A percentile compares a stretch with the other conserved stretches of the same genome.
These are phyloP conservation scores for Lota lota DNA, from an alignment of 2,113 vertebrate genomes.

Conservation along the genomic window DNA sequence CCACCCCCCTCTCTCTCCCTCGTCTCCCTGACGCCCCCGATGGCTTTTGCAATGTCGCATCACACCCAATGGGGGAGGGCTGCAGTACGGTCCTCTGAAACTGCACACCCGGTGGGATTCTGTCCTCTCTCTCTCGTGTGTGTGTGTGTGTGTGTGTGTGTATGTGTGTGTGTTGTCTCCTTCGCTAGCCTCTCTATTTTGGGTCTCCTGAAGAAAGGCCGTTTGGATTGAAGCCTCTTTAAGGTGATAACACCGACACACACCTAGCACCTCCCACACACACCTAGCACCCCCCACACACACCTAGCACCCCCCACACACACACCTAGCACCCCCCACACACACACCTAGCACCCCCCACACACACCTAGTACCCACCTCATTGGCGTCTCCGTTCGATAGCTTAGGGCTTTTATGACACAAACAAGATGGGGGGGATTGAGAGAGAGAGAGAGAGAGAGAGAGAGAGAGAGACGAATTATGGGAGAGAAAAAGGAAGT, in stretches of 20 bases:
- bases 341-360: background rate
- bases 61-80: background rate
- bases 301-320: background rate
- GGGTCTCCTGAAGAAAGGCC: too few relatives aligned
- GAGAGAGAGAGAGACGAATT: background rate
- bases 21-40: background rate
- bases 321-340: background rate
- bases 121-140: too few relatives aligned
- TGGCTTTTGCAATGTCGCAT: background rate
- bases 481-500: constrained; percentile 9
- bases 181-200: too few relatives aligned
- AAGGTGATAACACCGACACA: background rate
- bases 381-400: too few relatives aligned
- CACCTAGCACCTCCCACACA: background rate
- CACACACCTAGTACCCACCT: background rate
- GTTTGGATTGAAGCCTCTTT: too few relatives aligned
- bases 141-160: too few relatives aligned
- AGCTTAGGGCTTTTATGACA: background rate
- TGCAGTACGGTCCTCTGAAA: background rate
- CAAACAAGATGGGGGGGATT: background rate
- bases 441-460: constrained; percentile 11
- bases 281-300: background rate
- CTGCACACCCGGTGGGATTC: background rate
- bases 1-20: background rate
- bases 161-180: too few relatives aligned